Evolutionary conservation across 2,797 vertebrate species (phyloP), one percentile per base, ranked within the genome.

Genomic region (Muscicapa comitata): DNA sequence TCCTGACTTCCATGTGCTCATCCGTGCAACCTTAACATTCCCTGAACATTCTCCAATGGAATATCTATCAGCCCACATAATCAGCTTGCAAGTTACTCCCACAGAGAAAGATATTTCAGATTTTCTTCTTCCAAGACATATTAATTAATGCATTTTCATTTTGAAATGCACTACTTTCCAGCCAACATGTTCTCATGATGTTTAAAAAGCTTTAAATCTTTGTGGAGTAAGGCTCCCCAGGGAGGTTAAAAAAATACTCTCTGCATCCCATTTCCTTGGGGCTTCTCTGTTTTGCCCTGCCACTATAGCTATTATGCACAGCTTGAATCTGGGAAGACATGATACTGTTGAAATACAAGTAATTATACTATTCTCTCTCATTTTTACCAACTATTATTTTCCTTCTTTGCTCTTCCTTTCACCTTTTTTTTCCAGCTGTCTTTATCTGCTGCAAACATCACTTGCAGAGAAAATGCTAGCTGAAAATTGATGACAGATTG

Each of bases 181-280:
- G 92, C 58, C 94, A 96, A 70, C 51, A 48, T 5, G 11, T 57
- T 65, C 62, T 70, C 66, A 75, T 93, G 87, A 93, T 66, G 72
- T 88, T 93, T 96, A 94, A 85, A 96, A 92, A 93, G 75, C 84
- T 88, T 86, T 94, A 96, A 95, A 96, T 96, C 82, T 96, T 92
- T 13, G 5, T 50, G 58, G 66, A 86, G 62, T 75, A 65, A 94
- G 47, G 51, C 35, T 96, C 37, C 37, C 43, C 37, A 59, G 70
- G 75, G 94, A 93, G 78, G 75, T 89, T 91, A 83, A 86, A 96
- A 94, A 93, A 88, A 85, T 87, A 68, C 58, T 84, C 66, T 84
- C 43, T 92, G 79, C 33, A 90, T 58, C 37, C 70, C 26, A 45
- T 92, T 96, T 96, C 66, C 59, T 95, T 66, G 33, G 51, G 58